Conservation (phyloP, 2,113 vertebrate genomes). For the Isichthys henryi region DNA sequence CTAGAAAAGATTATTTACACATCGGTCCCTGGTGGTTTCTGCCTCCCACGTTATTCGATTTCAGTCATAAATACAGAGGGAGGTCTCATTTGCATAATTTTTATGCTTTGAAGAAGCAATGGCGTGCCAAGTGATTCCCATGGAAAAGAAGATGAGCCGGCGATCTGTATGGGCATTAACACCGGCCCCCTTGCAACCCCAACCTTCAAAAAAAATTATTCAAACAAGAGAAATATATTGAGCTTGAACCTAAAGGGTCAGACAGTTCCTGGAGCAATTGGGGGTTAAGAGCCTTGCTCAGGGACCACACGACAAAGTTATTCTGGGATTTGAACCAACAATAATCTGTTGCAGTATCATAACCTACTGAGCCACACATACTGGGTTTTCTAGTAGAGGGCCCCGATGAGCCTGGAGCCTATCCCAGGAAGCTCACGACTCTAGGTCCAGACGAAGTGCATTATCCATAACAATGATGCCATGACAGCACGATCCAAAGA, state of each 20-base stretch:
- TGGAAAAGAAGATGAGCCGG: neutral
- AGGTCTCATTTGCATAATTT: neutral
- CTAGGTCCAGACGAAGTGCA: neutral
- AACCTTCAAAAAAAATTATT: neutral
- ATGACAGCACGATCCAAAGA: neutral
- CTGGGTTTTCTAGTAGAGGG: neutral
- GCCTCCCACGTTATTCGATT: neutral
- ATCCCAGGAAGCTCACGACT: neutral
- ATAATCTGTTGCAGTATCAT: neutral
- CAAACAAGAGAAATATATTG: neutral
- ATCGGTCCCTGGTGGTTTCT: neutral
- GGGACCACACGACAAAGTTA: neutral
- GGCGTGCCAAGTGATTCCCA: neutral
- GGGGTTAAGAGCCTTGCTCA: neutral
- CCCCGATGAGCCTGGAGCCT: neutral
- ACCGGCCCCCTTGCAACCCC: neutral
- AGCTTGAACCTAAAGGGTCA: neutral
- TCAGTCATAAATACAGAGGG: neutral
- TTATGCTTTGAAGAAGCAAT: neutral
- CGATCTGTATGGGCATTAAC: neutral
- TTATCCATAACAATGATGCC: neutral
- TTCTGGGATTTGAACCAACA: neutral
- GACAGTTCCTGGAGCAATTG: neutral
- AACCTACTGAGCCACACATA: neutral
- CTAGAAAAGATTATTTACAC: neutral